Base-by-base conservation (phyloP, 2,113 vertebrate genomes). In the Vireo altiloquus region DNA sequence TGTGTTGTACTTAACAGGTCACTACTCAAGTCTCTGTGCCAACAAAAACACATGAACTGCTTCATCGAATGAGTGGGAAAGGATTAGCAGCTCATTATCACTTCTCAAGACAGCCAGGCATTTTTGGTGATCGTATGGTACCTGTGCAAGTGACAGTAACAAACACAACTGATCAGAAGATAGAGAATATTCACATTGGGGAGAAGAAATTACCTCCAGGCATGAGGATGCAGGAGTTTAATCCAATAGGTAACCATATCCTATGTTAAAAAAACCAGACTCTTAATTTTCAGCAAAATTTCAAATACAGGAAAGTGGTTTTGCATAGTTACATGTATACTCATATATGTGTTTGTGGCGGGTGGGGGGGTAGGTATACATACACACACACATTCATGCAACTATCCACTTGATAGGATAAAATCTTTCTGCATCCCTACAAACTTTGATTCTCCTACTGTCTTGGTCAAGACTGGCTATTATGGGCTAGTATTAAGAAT, bases 51-150 rank as follows among this genome's bases (percentile, higher is more conserved):
- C 96, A 98, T 21, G 98, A 98, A 89, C 98, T 99, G 46, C 99
- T 99, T 96, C 99, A 99, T 97, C 98, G 99, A 53, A 99, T 99
- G 99, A 99, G 98, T 42, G 99, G 99, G 19, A 99, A 98, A 97
- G 99, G 99, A 65, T 98, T 99, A 69, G 98, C 98, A 5, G 99
- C 99, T 66, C 96, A 98, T 71, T 99, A 99, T 96, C 98, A 97
- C 90, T 99, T 99, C 96, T 98, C 99, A 94, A 97, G 99, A 93
- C 99, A 99, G 82, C 97, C 98, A 7, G 98, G 98, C 90, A 97
- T 99, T 97, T 99, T 99, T 94, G 97, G 97, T 92, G 97, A 98
- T 89, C 87, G 49, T 59, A 99, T 99, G 99, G 98, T 99, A n/a
- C 97, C 98, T 27, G 98, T 99, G 14, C 98, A 99, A 96, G 91